Conservation (phyloP, 2,888 invertebrate genomes). For the Hypomecis punctinalis region DNA sequence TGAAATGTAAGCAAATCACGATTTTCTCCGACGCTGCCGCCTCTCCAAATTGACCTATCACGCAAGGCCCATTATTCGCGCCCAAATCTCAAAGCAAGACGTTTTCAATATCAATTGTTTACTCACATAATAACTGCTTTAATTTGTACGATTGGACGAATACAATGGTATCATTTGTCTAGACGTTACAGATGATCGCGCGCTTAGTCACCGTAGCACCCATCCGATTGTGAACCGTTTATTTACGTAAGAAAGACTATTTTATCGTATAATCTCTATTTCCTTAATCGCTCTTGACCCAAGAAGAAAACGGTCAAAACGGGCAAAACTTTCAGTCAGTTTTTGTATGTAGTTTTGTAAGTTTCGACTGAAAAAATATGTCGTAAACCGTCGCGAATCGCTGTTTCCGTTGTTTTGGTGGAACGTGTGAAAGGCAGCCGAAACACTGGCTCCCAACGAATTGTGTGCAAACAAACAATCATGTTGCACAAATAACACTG, state of each 20-base stretch:
- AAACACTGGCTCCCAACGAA: conserved; percentile 41
- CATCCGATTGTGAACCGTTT: conserved; percentile 22
- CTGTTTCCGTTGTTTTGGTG: conserved; percentile 47
- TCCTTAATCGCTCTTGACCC: background rate
- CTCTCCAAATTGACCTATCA: conserved; percentile 58
- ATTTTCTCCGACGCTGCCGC: conserved; percentile 45
- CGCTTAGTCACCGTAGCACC: conserved; percentile 25
- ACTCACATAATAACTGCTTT: conserved; percentile 17
- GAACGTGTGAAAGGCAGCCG: conserved; percentile 60
- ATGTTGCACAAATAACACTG: conserved; percentile 43
- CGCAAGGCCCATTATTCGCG: conserved; percentile 42
- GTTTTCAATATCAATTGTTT: conserved; percentile 6
- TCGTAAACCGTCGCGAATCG: conserved; percentile 33
- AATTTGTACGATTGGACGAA: conserved; percentile 18
- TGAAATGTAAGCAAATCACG: conserved; percentile 45
- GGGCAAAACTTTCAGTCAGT: background rate
- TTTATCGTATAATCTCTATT: background rate
- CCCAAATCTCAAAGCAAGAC: conserved; percentile 8
- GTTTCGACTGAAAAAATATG: conserved; percentile 12
- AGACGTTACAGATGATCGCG: conserved; percentile 36
- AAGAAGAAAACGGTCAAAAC: background rate
- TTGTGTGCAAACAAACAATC: conserved; percentile 35
- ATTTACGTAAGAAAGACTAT: conserved; percentile 13
- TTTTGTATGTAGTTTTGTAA: conserved; percentile 20
- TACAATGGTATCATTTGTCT: conserved; percentile 30